phyloP scores from a whole-genome alignment of 1,140 invertebrate genomes.

The Colletes latitarsis region DNA sequence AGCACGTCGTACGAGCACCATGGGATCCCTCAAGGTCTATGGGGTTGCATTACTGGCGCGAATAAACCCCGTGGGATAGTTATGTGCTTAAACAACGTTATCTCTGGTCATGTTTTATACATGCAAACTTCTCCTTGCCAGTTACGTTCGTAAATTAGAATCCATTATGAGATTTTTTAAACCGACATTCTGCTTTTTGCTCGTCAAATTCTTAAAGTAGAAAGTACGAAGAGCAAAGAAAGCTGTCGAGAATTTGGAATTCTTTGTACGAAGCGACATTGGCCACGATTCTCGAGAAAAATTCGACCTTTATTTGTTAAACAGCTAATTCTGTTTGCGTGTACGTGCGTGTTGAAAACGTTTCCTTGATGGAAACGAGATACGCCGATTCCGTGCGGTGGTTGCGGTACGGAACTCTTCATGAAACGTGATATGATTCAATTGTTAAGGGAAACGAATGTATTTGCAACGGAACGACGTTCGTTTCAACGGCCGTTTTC shows the following conservation, averaged over 20 bases:
- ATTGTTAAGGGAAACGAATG: slow-evolving; percentile 5
- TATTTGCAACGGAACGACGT: slow-evolving; percentile 4
- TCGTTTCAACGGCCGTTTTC: background rate
- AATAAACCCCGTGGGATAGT: slow-evolving; percentile 7
- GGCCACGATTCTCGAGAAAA: background rate
- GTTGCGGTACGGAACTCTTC: background rate
- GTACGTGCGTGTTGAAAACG: background rate
- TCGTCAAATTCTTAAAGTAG: no score
- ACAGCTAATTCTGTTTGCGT: background rate
- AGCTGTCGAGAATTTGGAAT: no score
- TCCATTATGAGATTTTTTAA: no score
- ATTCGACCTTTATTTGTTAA: slow-evolving; percentile 7
- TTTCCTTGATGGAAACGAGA: slow-evolving; percentile 13
- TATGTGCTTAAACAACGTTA: background rate
- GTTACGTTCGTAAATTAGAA: no score
- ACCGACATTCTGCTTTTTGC: no score
- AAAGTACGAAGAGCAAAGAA: no score
- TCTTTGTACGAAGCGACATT: no score
- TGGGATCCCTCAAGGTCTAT: background rate
- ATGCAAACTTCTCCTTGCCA: no score
- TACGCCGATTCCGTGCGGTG: background rate
- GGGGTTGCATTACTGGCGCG: background rate
- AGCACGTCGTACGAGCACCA: background rate
- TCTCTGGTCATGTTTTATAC: no score
- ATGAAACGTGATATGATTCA: background rate